A percentile compares a stretch with the other conserved stretches of the same genome.
Conservation (phyloP, 1,140 invertebrate genomes). For the Pogonomyrmex californicus region DNA sequence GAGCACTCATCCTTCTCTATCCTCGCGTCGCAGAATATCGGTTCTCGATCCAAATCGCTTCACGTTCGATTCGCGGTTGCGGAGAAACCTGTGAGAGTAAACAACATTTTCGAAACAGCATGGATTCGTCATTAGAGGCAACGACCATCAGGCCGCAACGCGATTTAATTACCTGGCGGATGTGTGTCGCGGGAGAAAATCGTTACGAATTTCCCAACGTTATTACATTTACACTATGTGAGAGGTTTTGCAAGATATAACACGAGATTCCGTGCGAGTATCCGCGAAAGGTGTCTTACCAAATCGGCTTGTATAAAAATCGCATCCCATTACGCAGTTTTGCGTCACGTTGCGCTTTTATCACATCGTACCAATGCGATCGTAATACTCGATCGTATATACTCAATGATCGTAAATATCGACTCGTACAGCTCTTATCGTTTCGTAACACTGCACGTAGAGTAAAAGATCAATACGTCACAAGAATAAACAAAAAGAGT, state of each 20-base stretch:
- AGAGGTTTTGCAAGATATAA: neutral
- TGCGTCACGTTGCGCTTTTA: neutral
- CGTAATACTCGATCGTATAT: neutral
- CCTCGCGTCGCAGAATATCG: neutral
- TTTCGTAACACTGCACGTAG: neutral
- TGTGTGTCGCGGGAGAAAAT: conserved; percentile 25
- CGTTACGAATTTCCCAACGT: conserved; percentile 11
- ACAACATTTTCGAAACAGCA: conserved; percentile 31
- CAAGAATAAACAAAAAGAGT: neutral
- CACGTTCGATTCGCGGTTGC: neutral
- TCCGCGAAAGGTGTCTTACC: neutral
- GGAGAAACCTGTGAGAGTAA: neutral
- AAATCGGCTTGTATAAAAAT: conserved; percentile 23
- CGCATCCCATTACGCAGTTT: neutral
- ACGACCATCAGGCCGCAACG: neutral
- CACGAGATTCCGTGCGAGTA: neutral
- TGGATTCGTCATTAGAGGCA: conserved; percentile 1
- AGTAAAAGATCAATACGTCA: neutral
- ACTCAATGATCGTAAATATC: conserved; percentile 26
- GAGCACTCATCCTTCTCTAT: neutral
- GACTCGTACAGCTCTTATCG: neutral
- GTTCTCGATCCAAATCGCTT: neutral
- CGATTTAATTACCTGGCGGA: conserved; percentile 15
- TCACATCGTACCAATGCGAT: neutral
- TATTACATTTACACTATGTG: neutral